Evolutionary conservation across 1,140 invertebrate species (phyloP), one percentile per base, ranked within the genome.

Genomic region (Calephelis virginiensis): DNA sequence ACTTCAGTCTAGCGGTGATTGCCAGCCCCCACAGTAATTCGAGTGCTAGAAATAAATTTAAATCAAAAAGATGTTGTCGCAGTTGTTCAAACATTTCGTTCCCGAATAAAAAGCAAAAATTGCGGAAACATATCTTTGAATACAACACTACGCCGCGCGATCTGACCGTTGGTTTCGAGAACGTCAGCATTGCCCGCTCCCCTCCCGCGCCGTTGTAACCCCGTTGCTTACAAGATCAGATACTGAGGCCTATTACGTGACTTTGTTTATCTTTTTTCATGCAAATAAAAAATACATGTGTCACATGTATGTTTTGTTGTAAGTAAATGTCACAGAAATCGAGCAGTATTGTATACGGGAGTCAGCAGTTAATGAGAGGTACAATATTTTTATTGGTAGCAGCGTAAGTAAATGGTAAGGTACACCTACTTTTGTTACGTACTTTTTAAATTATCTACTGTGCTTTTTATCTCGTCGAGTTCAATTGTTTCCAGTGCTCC

Each of bases 401-500:
- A 43, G 8, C 8, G 8, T 9, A 43, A 7, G 40, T 43, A 0
- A 6, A 43, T 43, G 40, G 40, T 43, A 43, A 43, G 40, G 40
- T 43, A 9, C 28, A 28, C 6, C 8, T 43, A 43, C 40, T 9
- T 43, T 43, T 43, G 6, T 43, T 43, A 8, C 40, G 8, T 43
- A 43, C 28, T 28, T 43, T 40, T 43, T 9, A 43, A 43, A 43
- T 28, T 28, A 43, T 43, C 8, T 9, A 43, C 40, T 43, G 40
- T 43, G 8, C 64, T 38, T 59, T 66, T 60, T 45, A 48, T 66
- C 38, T 45, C 63, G 60, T 63, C 63, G 50, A 68, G 74, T 28
- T 72, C 72, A 69, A 70, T 66, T 69, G 71, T 69, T 74, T 75
- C 74, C 72, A 74, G 72, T 77, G 63, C 45, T 69, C 53, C 69